Evolutionary conservation across 2,888 invertebrate genomes (phyloP), one percentile per base, ranked within the genome.

Genomic region (Phortica magna): DNA sequence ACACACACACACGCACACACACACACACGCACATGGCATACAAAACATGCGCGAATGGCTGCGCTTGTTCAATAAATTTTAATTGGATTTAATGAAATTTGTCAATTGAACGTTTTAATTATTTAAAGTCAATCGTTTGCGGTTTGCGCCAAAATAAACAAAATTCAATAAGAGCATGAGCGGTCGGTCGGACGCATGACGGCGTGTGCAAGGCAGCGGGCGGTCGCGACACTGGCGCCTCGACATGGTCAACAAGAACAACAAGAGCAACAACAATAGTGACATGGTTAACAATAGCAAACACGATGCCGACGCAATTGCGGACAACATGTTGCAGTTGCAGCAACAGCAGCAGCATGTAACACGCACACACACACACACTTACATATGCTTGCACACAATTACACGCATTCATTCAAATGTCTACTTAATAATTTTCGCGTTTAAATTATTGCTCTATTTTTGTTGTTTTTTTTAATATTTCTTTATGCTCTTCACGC

Each of bases 81-180:
- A 88, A 89, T 88, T 88, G 83, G 82, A 85, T 89, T 88, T 87
- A 87, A 88, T 87, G 86, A 87, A 89, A 87, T 88, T 88, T 88
- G 88, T 87, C 89, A 88, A 88, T 88, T 84, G 82, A 86, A 86
- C 83, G 84, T 87, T 88, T 88, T 88, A 88, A 88, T 88, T 88
- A 88, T 88, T 88, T 88, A 85, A 88, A 88, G 88, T 87, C 88
- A 88, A 87, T 87, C 84, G 87, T 86, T 88, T 87, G 87, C 79
- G 85, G 81, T 82, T 70, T 70, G 48, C 48, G 48, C 48, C 19
- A 22, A 70, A 70, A 70, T 48, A 70, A 70, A 70, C 48, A 70
- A 70, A 70, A 48, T 17, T 12, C 48, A 43, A 61, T 61, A 22
- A 55, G 31, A 61, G 61, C 6, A 22, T 1, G 61, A 10, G 19